Evolutionary conservation across 2,113 vertebrate genomes (phyloP), one percentile per base, ranked within the genome.

Genomic region (Mustela lutreola): DNA sequence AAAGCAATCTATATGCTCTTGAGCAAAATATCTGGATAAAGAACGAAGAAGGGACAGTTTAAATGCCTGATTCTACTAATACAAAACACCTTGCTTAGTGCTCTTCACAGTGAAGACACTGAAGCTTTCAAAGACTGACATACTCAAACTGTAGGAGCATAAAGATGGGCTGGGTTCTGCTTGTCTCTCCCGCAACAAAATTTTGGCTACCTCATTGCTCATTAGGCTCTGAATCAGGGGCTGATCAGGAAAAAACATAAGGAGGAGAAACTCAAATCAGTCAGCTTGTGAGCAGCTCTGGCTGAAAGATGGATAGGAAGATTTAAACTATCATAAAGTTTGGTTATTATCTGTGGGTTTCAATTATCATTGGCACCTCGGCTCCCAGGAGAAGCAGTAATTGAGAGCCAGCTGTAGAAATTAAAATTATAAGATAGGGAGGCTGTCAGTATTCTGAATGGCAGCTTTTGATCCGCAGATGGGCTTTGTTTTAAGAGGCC

Each of bases 401-500:
- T 81, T 94, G 82, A 94, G 62, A 97, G 73, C 6, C 93, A 86
- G 85, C 67, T 93, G 75, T 28, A 96, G 91, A 97, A 96, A 75
- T 65, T 71, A 71, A 87, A 92, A 95, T 90, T 42, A 36, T 22
- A 67, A 75, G 70, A 78, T 19, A 21, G 39, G 45, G 88, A 79
- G 28, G 31, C 42, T 50, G 42, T 78, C 53, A 58, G 67, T 28
- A 22, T 71, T 92, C 71, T 67, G 84, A 95, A 53, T 50, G 63
- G 45, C 62, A 94, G 97, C 45, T 96, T 94, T 93, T 60, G 24
- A 53, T 24, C 8, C 12, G 80, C 94, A 97, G 88, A 91, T 96
- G 83, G 90, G 36, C 60, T 94, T 91, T 73, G 80, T 92, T 94
- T 96, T 94, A 88, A 95, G 84, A 96, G 73, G 26, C 39, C 78